Percentiles rank a stretch among this genome's conserved stretches.
Evolutionary conservation across 2,797 vertebrate genomes (phyloP).

Genomic region (Rhabdophis nuchalis): DNA sequence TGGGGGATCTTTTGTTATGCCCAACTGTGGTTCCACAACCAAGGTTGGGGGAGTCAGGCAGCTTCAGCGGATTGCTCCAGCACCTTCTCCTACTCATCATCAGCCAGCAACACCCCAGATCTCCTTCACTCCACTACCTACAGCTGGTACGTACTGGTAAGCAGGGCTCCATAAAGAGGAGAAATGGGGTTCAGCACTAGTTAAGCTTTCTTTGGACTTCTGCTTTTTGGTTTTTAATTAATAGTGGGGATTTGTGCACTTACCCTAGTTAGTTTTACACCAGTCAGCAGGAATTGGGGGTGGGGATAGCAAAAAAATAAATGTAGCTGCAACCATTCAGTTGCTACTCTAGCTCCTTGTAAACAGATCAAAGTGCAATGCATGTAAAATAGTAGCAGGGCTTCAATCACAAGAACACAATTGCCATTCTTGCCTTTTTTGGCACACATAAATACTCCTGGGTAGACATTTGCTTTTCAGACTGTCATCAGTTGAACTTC

Average conservation of each 20-base stretch:
- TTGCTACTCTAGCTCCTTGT: background rate
- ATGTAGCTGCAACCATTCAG: background rate
- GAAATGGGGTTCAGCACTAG: background rate
- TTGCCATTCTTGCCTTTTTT: background rate
- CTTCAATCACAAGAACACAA: background rate
- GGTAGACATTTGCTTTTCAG: background rate
- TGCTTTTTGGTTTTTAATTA: background rate
- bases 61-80: constrained; percentile 24
- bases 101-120: background rate
- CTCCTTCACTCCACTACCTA: background rate
- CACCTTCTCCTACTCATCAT: background rate
- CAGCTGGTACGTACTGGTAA: constrained; percentile 4
- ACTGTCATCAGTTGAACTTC: background rate
- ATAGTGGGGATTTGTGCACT: background rate
- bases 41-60: background rate
- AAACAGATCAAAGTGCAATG: background rate
- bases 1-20: constrained; percentile 5
- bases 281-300: background rate
- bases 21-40: background rate
- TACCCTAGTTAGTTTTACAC: background rate
- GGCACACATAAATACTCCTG: background rate
- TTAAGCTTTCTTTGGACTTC: background rate
- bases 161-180: background rate
- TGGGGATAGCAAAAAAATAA: background rate
- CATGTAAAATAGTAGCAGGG: background rate